Base-by-base conservation (phyloP, 1,140 invertebrate species). In the Scaptodrosophila lebanonensis region DNA sequence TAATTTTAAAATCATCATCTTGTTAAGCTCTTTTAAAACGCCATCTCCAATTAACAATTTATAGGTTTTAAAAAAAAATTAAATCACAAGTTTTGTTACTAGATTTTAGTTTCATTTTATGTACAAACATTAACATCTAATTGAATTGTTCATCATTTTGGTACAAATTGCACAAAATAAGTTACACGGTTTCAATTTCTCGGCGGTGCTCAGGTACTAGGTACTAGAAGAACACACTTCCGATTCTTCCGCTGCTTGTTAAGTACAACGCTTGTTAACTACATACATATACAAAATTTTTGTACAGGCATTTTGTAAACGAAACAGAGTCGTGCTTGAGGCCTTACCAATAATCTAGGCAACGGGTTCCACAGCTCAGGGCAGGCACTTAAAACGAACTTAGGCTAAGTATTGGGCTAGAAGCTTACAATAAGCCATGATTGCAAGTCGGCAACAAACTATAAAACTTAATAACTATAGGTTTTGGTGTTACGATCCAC, bases 401-500 rank as follows among this genome's bases (percentile, higher is more conserved):
- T 76, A 72, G 52, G 16, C 66, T 70, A 72, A 49, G 50, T 68
- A 50, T 64, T 39, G 35, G n/a, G n/a, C n/a, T n/a, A 4, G 22
- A 25, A 25, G 22, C 22, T 25, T 25, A 25, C 22, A 25, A 25
- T 25, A 25, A 3, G 22, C 22, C 3, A 51, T 48, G 50, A 65
- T 72, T 65, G 51, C 52, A 66, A 48, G 56, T 67, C 64, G 64
- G 64, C 69, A 44, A 68, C 60, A 50, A 63, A 17, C 17, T 48
- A 32, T 27, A 57, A 22, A 56, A n/a, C 36, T 45, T 60, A 64
- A 38, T 12, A 40, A 32, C 32, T 67, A 72, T 25, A 30, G 47
- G 64, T 66, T 66, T 66, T 59, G 38, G 43, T 70, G 66, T 61
- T 76, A 76, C 57, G 39, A 58, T 76, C 49, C 66, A 53, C 65